phyloP scores from a whole-genome alignment of 2,113 vertebrate genomes.

The Zingel zingel region DNA sequence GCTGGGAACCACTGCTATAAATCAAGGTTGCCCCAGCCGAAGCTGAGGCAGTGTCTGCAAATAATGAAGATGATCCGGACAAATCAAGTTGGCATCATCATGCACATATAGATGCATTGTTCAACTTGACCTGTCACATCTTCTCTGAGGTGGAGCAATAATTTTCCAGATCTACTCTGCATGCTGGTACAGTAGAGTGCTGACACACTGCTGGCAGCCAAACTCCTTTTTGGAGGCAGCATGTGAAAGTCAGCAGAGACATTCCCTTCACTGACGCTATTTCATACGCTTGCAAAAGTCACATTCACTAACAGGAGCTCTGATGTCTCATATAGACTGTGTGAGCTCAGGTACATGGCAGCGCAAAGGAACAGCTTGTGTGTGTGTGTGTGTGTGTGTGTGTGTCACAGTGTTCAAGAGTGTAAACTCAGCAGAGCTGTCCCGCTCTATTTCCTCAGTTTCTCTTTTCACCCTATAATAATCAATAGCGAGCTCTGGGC shows the following conservation, averaged over 20 bases:
- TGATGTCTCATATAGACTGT: slow-evolving; percentile 8
- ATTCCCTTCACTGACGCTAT: not conserved
- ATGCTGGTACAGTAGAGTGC: slow-evolving; percentile 33
- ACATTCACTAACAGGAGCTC: slow-evolving; percentile 26
- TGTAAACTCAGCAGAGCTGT: slow-evolving; percentile 76
- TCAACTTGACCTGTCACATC: slow-evolving; percentile 53
- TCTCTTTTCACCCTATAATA: slow-evolving; percentile 65
- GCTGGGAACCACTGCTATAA: too few species aligned
- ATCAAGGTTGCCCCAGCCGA: too few species aligned
- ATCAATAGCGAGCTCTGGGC: slow-evolving; percentile 61
- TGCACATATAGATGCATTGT: not conserved
- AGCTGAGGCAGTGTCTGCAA: not conserved
- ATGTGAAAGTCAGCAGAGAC: slow-evolving; percentile 63
- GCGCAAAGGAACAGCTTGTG: not conserved
- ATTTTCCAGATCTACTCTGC: slow-evolving; percentile 50
- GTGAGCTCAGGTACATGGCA: slow-evolving; percentile 43
- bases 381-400: slow-evolving; percentile 37
- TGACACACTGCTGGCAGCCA: slow-evolving; percentile 67
- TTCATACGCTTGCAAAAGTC: slow-evolving; percentile 36
- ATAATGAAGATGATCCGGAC: slow-evolving; percentile 20
- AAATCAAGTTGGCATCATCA: slow-evolving; percentile 13
- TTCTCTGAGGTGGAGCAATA: slow-evolving; percentile 39
- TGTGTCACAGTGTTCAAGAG: slow-evolving; percentile 49
- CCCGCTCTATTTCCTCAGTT: slow-evolving; percentile 65
- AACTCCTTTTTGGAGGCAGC: slow-evolving; percentile 31